Evolutionary conservation across 2,888 invertebrate genomes (phyloP).

Genomic region (Acrobasis repandana): DNA sequence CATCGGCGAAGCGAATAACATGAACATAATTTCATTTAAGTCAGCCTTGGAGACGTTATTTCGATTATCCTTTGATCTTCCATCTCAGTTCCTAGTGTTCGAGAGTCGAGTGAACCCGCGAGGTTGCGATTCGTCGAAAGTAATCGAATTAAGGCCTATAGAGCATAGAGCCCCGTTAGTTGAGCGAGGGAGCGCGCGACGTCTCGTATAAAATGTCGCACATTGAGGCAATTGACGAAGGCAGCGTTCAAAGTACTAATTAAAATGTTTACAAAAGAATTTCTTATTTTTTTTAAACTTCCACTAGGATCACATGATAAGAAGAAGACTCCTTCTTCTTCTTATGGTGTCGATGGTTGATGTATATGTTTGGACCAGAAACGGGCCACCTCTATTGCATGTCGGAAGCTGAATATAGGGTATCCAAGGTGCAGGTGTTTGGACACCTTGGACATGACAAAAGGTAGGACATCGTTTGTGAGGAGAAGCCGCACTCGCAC

Average conservation of each 20-base stretch:
- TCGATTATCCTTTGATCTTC: conserved; percentile 63
- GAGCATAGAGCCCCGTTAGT: conserved; percentile 48
- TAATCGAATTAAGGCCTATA: conserved; percentile 58
- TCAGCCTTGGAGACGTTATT: conserved; percentile 52
- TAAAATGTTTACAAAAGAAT: too few relatives aligned
- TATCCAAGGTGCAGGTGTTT: too few relatives aligned
- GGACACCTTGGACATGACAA: too few relatives aligned
- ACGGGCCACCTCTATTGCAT: too few relatives aligned
- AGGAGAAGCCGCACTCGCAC: too few relatives aligned
- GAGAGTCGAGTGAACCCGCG: conserved; percentile 46
- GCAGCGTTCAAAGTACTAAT: not conserved
- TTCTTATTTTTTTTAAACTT: too few relatives aligned
- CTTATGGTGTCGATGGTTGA: too few relatives aligned
- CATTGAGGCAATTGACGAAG: conserved; percentile 23
- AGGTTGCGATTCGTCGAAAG: conserved; percentile 49
- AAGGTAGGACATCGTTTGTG: too few relatives aligned
- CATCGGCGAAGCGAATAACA: conserved; percentile 41
- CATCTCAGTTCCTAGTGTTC: conserved; percentile 48
- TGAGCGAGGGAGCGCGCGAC: conserved; percentile 53
- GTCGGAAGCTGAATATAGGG: too few relatives aligned
- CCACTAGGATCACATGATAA: too few relatives aligned
- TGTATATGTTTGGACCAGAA: too few relatives aligned
- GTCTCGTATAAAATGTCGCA: conserved; percentile 45
- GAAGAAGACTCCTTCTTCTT: too few relatives aligned
- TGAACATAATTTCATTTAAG: conserved; percentile 55